These are phyloP conservation scores for Emmelina monodactyla DNA, from an alignment of 2,888 invertebrate species.

Conservation along the genomic window DNA sequence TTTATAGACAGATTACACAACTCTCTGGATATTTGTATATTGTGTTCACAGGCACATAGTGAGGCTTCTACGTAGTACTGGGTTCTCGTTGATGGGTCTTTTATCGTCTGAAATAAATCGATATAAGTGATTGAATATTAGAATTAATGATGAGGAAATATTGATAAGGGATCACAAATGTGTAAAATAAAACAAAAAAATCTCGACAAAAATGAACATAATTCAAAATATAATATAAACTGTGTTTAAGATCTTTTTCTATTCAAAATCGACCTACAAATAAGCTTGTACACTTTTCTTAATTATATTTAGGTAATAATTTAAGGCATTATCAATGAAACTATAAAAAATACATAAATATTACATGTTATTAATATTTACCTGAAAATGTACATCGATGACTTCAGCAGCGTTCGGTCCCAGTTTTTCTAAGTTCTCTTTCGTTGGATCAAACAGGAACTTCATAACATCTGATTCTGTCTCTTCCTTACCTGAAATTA, in stretches of 20 bases:
- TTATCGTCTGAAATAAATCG: constrained; percentile 26
- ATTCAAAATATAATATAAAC: no score
- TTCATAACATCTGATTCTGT: constrained; percentile 30
- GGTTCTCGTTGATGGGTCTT: constrained; percentile 28
- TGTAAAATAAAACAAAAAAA: constrained; percentile 1
- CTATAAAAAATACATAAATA: no score
- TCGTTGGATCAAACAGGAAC: constrained; percentile 37
- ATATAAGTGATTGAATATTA: not conserved
- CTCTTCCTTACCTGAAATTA: constrained; percentile 34
- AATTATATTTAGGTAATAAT: no score
- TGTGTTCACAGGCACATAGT: constrained; percentile 54
- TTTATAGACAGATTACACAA: constrained; percentile 5
- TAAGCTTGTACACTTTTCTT: no score
- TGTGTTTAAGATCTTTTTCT: no score
- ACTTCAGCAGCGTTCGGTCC: constrained; percentile 32
- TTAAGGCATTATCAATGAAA: no score
- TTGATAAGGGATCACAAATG: not conserved
- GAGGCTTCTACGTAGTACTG: constrained; percentile 60
- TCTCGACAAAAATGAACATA: no score
- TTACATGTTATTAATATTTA: no score
- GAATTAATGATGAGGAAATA: no score
- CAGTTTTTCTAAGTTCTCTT: constrained; percentile 28
- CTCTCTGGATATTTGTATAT: constrained; percentile 1
- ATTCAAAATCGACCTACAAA: no score
- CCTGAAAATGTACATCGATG: constrained; percentile 46